phyloP scores from a whole-genome alignment of 2,797 vertebrate genomes.

The Manis crassicaudata region DNA sequence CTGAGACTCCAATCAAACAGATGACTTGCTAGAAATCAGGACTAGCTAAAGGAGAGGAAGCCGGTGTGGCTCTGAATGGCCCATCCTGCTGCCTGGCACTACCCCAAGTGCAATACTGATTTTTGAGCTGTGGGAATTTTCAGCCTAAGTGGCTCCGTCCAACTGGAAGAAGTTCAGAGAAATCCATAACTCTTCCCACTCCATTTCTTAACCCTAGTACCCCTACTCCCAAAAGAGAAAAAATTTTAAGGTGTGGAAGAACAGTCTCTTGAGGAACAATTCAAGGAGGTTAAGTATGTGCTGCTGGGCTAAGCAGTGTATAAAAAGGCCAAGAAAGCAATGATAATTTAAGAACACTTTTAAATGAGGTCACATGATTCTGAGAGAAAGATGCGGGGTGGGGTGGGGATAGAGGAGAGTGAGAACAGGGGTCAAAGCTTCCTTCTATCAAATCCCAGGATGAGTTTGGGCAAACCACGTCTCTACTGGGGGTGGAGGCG shows the following conservation, averaged over 20 bases:
- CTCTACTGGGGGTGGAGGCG: background rate
- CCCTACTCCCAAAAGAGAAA: background rate
- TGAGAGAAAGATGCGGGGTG: background rate
- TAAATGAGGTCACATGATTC: background rate
- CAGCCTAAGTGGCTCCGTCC: constrained; percentile 11
- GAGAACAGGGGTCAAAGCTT: background rate
- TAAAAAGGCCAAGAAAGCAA: background rate
- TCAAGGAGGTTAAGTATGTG: constrained; percentile 5
- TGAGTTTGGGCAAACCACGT: background rate
- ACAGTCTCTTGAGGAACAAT: constrained; percentile 26
- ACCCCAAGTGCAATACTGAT: constrained; percentile 30
- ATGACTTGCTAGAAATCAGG: no score
- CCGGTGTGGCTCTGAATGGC: background rate
- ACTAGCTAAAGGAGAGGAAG: background rate
- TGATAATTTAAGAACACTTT: constrained; percentile 3
- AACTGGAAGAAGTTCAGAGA: constrained; percentile 63
- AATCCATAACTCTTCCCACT: constrained; percentile 1
- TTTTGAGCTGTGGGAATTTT: constrained; percentile 39
- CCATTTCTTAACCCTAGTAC: background rate
- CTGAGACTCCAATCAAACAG: background rate
- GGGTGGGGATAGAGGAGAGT: background rate
- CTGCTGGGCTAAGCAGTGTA: background rate
- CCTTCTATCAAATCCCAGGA: background rate
- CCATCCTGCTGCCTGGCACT: background rate
- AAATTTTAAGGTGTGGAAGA: constrained; percentile 23